These are phyloP conservation scores for Oligia fasciuncula DNA, from an alignment of 2,888 invertebrate species.

Conservation along the genomic window DNA sequence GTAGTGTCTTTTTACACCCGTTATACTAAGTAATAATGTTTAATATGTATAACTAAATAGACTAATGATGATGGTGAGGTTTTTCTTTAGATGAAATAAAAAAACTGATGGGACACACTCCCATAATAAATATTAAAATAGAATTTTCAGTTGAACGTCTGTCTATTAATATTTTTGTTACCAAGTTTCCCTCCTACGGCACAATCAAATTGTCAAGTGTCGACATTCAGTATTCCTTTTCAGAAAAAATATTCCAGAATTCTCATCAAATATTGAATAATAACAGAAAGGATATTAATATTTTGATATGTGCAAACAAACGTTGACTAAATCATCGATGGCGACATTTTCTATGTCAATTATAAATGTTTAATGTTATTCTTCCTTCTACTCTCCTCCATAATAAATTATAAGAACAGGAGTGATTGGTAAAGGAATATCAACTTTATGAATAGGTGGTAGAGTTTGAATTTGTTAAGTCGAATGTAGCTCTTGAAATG, in stretches of 20 bases:
- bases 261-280: constrained; percentile 42
- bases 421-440: constrained; percentile 4
- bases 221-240: constrained; percentile 26
- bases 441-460: neutral
- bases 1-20: no score
- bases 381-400: constrained; percentile 25
- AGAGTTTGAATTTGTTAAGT: constrained; percentile 9
- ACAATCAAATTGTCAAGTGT: neutral
- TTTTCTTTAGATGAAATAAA: neutral
- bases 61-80: neutral
- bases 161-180: neutral
- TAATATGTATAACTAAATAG: no score
- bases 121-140: neutral
- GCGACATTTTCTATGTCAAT: constrained; percentile 56
- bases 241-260: constrained; percentile 8
- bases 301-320: constrained; percentile 31
- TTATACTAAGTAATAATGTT: no score
- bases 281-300: constrained; percentile 45
- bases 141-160: neutral
- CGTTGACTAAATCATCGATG: constrained; percentile 35
- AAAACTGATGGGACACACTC: neutral
- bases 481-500: neutral
- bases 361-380: constrained; percentile 63
- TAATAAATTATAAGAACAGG: constrained; percentile 36
- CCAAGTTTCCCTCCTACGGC: neutral